Base-by-base conservation (phyloP, 2,888 invertebrate species). In the Drosophila hamatofila region DNA sequence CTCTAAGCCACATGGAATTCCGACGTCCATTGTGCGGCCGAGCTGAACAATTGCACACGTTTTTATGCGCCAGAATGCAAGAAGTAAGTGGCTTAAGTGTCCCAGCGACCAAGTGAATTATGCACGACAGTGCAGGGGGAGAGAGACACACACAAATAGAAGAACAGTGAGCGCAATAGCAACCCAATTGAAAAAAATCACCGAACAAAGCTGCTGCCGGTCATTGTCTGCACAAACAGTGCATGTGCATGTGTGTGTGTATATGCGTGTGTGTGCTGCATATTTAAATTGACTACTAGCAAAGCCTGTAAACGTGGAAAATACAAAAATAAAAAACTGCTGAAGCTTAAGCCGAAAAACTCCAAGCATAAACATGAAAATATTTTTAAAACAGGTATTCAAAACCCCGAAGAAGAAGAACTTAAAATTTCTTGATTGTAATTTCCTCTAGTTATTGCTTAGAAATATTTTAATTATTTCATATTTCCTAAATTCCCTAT, bases 31-130 rank as follows among this genome's bases (percentile, higher is more conserved):
- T 89, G 79, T 89, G 75, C 59, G 70, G 66, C 52, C 75, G 60
- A 72, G 77, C 75, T 72, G 88, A 83, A 80, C 88, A 90, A 80
- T 80, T 90, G 80, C 84, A 88, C 75, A 77, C 87, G 58, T 80
- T 80, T 76, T 75, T 83, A 68, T 83, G 83, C 71, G 72, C 78
- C 67, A 83, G 72, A 86, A 81, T 88, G 84, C 81, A 83, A 80
- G 80, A 78, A 83, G 88, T 90, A 81, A 89, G 88, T 87, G 79
- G 80, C 80, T 80, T 81, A 79, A 78, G 72, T 67, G 76, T 71
- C 70, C 75, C 59, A 58, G 71, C 72, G 69, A 70, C 82, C 74
- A 72, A 71, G 81, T 88, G 88, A 85, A 85, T 85, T 81, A 85
- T 76, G 59, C 55, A 44, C 33, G 21, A 14, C 23, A 30, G 18